phyloP scores from a whole-genome alignment of 1,140 invertebrate species.

The Camponotus floridanus region DNA sequence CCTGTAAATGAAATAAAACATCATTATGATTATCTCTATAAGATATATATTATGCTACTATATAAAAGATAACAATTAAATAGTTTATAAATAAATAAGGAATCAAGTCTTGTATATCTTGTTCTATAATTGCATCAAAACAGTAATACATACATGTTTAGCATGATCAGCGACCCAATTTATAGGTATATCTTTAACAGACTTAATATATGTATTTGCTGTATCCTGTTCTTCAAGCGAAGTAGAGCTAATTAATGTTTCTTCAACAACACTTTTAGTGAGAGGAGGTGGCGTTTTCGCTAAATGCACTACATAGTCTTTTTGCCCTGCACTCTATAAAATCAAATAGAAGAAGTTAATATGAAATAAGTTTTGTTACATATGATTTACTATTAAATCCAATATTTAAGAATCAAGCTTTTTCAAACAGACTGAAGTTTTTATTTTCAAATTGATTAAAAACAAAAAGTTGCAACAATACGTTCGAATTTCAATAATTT shows the following conservation, averaged over 20 bases:
- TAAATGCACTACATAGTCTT: constrained; percentile 91
- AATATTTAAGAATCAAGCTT: neutral
- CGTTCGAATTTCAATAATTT: neutral
- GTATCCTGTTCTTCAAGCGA: constrained; percentile 68
- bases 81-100: constrained; percentile 14
- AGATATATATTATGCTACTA: neutral
- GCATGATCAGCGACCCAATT: constrained; percentile 90
- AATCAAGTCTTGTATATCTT: constrained; percentile 30
- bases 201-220: constrained; percentile 79
- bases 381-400: constrained; percentile 9
- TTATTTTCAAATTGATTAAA: neutral
- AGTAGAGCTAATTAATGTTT: constrained; percentile 75
- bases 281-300: constrained; percentile 90
- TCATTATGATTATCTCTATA: constrained; percentile 8
- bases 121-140: neutral
- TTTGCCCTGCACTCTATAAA: constrained; percentile 87
- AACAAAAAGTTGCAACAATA: neutral
- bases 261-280: constrained; percentile 83
- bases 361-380: neutral
- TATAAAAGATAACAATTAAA: neutral
- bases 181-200: constrained; percentile 86
- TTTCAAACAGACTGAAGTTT: neutral
- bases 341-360: constrained; percentile 61
- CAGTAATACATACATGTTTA: constrained; percentile 85
- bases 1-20: constrained; percentile 81